phyloP scores from a whole-genome alignment of 2,888 invertebrate genomes.

The Erebia palarica region DNA sequence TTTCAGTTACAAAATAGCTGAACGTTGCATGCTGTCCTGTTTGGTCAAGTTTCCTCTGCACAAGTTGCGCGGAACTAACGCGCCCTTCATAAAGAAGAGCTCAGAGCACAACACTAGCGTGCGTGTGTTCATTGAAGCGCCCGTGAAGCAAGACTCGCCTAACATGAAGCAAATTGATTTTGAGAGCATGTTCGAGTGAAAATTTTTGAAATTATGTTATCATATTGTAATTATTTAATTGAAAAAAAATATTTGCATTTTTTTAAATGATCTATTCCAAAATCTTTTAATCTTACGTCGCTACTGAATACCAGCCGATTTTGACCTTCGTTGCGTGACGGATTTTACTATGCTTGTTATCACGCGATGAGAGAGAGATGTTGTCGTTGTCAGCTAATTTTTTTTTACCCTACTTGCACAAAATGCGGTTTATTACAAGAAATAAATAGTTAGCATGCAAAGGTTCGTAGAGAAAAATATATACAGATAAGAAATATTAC shows the following conservation, averaged over 20 bases:
- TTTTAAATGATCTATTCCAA: not conserved
- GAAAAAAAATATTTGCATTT: not conserved
- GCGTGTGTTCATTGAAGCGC: constrained; percentile 61
- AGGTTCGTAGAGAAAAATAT: no score
- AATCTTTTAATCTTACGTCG: no score
- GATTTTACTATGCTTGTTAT: not conserved
- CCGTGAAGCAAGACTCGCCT: constrained; percentile 43
- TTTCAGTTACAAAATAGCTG: constrained; percentile 70
- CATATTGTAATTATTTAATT: not conserved
- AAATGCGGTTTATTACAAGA: no score
- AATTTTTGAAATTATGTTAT: not conserved
- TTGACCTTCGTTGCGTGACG: not conserved
- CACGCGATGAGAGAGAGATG: no score
- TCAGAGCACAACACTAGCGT: constrained; percentile 59
- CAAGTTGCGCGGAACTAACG: constrained; percentile 58
- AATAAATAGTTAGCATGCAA: no score
- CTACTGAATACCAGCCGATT: not conserved
- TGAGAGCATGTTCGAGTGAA: constrained; percentile 57
- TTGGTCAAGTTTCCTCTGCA: constrained; percentile 65
- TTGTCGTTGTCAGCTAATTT: no score
- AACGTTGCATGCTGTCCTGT: constrained; percentile 68
- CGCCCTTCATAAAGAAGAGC: constrained; percentile 58
- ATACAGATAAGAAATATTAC: no score
- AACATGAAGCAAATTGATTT: constrained; percentile 47
- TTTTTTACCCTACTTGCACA: no score